Evolutionary conservation across 2,888 invertebrate species (phyloP).

Genomic region (Bimastos eiseni): DNA sequence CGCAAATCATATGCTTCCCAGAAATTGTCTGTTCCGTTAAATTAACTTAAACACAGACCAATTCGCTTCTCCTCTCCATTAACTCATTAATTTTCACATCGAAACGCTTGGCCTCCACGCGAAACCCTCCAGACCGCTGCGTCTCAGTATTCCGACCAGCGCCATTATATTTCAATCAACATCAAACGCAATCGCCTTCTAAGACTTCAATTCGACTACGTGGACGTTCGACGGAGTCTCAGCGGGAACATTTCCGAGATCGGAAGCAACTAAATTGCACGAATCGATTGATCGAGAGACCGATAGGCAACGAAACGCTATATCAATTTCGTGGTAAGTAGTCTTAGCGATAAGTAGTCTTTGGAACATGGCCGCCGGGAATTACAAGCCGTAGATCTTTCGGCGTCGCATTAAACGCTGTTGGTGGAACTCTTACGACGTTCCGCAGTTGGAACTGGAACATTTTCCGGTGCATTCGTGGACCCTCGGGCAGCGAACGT

Average conservation of each 20-base stretch:
- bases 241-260: background rate
- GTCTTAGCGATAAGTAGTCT: slow-evolving; percentile 13
- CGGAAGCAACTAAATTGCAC: background rate
- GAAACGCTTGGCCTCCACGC: background rate
- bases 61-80: background rate
- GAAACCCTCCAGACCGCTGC: background rate
- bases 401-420: background rate
- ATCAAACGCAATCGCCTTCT: background rate
- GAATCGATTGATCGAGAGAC: background rate
- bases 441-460: background rate
- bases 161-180: slow-evolving; percentile 6
- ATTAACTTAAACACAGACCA: background rate
- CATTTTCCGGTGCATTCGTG: background rate
- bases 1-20: background rate
- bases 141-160: background rate
- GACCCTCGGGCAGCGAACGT: background rate
- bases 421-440: background rate
- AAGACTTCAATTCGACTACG: background rate
- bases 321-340: background rate
- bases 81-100: slow-evolving; percentile 4
- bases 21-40: background rate
- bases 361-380: background rate
- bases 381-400: background rate
- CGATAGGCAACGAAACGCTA: background rate
- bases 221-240: background rate